Evolutionary conservation across 2,113 vertebrate genomes (phyloP), one percentile per base, ranked within the genome.

Genomic region (Chauna torquata): DNA sequence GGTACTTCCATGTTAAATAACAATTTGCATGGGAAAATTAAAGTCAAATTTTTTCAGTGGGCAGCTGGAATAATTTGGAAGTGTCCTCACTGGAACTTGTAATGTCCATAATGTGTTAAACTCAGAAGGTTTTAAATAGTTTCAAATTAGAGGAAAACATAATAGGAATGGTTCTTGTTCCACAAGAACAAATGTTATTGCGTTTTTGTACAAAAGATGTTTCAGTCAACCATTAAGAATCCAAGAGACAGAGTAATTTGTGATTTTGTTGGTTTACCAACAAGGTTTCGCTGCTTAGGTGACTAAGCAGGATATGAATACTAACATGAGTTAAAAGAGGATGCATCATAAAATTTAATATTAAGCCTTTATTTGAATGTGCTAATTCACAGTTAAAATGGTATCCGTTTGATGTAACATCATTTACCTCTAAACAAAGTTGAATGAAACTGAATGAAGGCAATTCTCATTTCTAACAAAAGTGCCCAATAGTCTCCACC

Each of bases 21-120:
- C 25, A 91, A 90, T 82, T 87, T 94, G 64, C 72, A 44, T 54
- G 22, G 72, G 38, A 94, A 96, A 91, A 94, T 70, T 49, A 22
- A 54, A 44, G 74, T 76, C 3, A 85, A 47, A 89, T 76, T 92
- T 70, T 91, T 94, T 57, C 75, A 82, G 55, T 6, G 6, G 57
- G 15, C 42, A 49, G 82, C 34, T 62, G 42, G 54, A 84, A 82
- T 78, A 90, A 82, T 72, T 61, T 30, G 34, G 47, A 92, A 65
- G 32, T 86, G 58, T 70, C 76, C 17, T 19, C 77, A 0, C 2
- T 86, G 64, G 25, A 80, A 64, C 36, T 62, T 90, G 25, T 42
- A 75, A 55, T 57, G 25, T 81, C 32, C 25, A 16, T n/a, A 90
- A n/a, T 70, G 15, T 47, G 38, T 85, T 92, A 59, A 74, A 82